Evolutionary conservation across 2,797 vertebrate genomes (phyloP).

Genomic region (Oceanodroma leucorhoa): DNA sequence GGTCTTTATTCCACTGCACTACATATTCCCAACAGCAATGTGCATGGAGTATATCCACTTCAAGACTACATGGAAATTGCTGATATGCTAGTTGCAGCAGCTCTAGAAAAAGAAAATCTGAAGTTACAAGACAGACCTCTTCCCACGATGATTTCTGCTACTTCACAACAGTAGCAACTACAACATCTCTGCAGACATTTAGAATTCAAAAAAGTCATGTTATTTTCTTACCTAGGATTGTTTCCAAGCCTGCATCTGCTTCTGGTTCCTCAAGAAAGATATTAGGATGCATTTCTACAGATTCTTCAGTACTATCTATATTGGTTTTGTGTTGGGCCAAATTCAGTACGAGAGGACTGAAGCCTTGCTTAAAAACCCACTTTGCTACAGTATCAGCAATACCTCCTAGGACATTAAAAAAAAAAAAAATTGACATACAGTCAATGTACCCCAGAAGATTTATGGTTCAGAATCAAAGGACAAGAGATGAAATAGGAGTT

Average conservation of each 20-base stretch:
- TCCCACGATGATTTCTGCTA: neutral
- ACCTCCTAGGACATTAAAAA: constrained; percentile 77
- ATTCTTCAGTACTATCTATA: constrained; percentile 57
- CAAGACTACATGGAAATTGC: constrained; percentile 92
- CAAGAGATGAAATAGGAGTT: neutral
- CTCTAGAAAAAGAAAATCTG: constrained; percentile 70
- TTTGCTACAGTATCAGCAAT: constrained; percentile 93
- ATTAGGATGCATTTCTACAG: constrained; percentile 13
- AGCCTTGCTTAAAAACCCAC: constrained; percentile 90
- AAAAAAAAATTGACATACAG: neutral
- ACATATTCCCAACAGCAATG: constrained; percentile 98
- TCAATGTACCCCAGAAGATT: neutral
- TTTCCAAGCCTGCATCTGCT: constrained; percentile 62
- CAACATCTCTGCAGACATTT: neutral
- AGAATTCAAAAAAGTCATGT: neutral
- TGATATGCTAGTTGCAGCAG: constrained; percentile 83
- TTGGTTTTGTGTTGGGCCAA: constrained; percentile 72
- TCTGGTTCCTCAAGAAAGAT: constrained; percentile 37
- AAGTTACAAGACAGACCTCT: neutral
- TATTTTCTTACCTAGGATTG: constrained; percentile 69
- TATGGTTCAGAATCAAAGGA: neutral
- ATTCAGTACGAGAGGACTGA: constrained; percentile 81
- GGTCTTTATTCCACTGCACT: constrained; percentile 98
- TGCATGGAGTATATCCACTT: constrained; percentile 87
- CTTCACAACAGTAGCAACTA: neutral